These are phyloP conservation scores for Lamellibrachia columna DNA, from an alignment of 2,888 invertebrate genomes.

Conservation along the genomic window DNA sequence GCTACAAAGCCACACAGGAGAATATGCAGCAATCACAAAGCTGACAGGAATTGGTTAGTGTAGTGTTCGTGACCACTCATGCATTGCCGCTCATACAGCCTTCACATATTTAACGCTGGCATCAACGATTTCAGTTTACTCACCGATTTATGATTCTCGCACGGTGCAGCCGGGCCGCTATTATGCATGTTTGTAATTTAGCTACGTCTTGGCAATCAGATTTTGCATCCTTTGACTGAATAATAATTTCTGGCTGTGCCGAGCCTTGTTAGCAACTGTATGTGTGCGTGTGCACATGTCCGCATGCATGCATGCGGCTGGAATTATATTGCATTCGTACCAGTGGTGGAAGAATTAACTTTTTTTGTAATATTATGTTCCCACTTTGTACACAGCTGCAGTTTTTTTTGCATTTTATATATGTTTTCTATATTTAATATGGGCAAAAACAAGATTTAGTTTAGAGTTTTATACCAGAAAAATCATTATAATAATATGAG, in stretches of 20 bases:
- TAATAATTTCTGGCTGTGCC: neutral
- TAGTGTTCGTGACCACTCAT: conserved; percentile 6
- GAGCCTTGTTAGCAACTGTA: neutral
- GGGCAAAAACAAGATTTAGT: no score
- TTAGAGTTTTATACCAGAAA: no score
- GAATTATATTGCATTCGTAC: no score
- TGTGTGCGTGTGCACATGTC: neutral
- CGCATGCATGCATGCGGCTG: no score
- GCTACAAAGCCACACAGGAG: conserved; percentile 5
- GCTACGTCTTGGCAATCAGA: neutral
- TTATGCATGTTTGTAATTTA: neutral
- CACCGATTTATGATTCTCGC: neutral
- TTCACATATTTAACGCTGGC: neutral
- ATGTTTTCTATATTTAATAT: no score
- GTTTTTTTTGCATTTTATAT: no score
- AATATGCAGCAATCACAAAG: conserved; percentile 10
- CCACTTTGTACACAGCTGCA: no score
- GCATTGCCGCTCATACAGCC: neutral
- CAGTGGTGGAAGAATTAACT: no score
- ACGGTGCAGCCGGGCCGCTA: neutral
- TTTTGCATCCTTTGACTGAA: neutral
- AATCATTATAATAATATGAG: no score
- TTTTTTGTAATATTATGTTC: no score
- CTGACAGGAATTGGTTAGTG: neutral
- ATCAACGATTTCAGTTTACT: neutral